Evolutionary conservation across 2,888 invertebrate genomes (phyloP), one percentile per base, ranked within the genome.

Genomic region (Syritta pipiens): DNA sequence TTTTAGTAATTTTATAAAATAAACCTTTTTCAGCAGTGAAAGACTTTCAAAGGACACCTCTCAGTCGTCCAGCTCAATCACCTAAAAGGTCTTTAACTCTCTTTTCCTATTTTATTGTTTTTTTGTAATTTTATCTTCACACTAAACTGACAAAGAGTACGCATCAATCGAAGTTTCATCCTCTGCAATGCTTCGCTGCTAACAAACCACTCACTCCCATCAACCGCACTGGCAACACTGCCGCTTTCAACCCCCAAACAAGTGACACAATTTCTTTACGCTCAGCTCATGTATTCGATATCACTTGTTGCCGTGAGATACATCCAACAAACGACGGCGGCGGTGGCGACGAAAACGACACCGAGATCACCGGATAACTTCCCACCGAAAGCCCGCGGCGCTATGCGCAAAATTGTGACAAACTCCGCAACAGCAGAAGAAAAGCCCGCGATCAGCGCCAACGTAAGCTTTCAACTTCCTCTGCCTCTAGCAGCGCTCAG

Each of bases 301-400:
- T 51, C 77, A 77, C 77, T 77, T 77, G 65, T 60, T 60, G 51
- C 65, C 40, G 32, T 14, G 35, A 69, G 40, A 48, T 44, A 46
- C 48, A 55, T 49, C 46, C 62, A 37, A 9, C 59, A 6, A 44
- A 37, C n/a, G n/a, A n/a, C n/a, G n/a, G n/a, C n/a, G n/a, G n/a
- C n/a, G n/a, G n/a, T n/a, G n/a, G n/a, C n/a, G n/a, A n/a, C n/a
- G n/a, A n/a, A n/a, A n/a, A n/a, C n/a, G n/a, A n/a, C n/a, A n/a
- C n/a, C n/a, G n/a, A n/a, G 12, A 62, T 57, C 42, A 55, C 12
- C 40, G 40, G 51, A 37, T 46, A 60, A 37, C 32, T 59, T 67
- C 5, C 14, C 40, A 59, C 24, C 7, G 53, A 71, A 72, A 77
- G 60, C 77, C 51, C 77, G 60, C 37, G 12, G 4, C 5, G 12